Base-by-base conservation (phyloP, 2,797 vertebrate species). In the Lemur catta region DNA sequence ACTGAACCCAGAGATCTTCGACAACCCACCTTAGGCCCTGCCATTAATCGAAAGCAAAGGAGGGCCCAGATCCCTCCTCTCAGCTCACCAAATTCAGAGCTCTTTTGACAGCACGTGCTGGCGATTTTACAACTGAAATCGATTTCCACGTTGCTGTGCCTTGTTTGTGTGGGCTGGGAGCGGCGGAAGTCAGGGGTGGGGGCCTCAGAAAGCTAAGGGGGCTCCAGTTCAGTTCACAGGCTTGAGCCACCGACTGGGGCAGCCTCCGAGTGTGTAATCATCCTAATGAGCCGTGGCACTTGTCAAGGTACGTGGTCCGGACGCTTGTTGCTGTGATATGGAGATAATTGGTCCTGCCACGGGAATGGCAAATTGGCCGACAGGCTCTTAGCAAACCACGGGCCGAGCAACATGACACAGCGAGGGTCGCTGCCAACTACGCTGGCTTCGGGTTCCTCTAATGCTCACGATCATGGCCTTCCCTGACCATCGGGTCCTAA, bases 341-440 rank as follows among this genome's bases (percentile, higher is more conserved):
- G 91, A 97, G 89, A 97, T 98, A 98, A 98, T 98, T 98, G 97
- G 97, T n/a, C 69, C 69, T 93, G 97, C 96, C 63, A 1, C 33
- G 7, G 92, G 52, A 71, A 82, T 0, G 4, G 72, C 90, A 93
- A 84, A 74, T 61, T 72, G 84, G 96, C 97, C 92, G 88, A 92
- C 97, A 97, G 92, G 69, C 85, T 94, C 94, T 94, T 59, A 85
- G 86, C 96, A 88, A 92, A 97, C 94, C 4, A 12, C 81, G 93
- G 0, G 14, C 89, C 88, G 76, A 94, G 82, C 74, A 90, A 95
- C 93, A 96, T 94, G 97, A 98, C 93, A 96, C 88, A 26, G 80
- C 33, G 95, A 97, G 95, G 95, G 95, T 71, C 59, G 72, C 89
- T 4, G 22, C 15, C 4, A 0, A 71, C 5, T 0, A 7, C 46